A percentile compares a stretch with the other conserved stretches of the same genome.
phyloP scores from a whole-genome alignment of 2,888 invertebrate species.

The Tortrix viridana region DNA sequence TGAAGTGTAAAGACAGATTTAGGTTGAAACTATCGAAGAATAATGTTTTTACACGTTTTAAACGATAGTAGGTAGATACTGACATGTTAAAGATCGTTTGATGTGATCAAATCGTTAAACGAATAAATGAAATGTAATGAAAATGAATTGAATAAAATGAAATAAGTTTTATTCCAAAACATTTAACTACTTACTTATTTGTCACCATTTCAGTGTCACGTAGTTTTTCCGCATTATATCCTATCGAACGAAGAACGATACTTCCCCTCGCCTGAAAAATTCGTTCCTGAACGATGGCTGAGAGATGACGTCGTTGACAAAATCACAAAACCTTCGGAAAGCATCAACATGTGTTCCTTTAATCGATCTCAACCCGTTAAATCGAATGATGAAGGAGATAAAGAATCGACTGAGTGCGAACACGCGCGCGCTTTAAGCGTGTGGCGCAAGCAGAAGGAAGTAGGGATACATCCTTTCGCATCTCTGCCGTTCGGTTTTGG shows the following conservation, averaged over 20 bases:
- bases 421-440: conserved; percentile 50
- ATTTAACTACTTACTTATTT: background rate
- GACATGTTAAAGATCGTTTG: too few species aligned
- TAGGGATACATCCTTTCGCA: conserved; percentile 89
- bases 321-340: conserved; percentile 23
- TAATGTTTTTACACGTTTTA: too few species aligned
- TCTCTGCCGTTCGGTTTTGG: conserved; percentile 91
- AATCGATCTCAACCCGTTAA: conserved; percentile 23
- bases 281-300: conserved; percentile 91
- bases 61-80: too few species aligned
- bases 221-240: conserved; percentile 91
- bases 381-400: background rate
- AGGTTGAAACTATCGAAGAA: too few species aligned
- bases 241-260: conserved; percentile 89
- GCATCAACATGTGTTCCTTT: conserved; percentile 16
- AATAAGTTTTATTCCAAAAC: background rate
- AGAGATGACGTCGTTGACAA: conserved; percentile 69
- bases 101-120: too few species aligned
- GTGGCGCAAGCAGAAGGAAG: conserved; percentile 77
- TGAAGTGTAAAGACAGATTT: too few species aligned
- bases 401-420: conserved; percentile 36
- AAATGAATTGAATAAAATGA: background rate
- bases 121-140: background rate
- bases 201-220: conserved; percentile 84
- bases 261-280: conserved; percentile 88